A percentile compares a stretch with the other conserved stretches of the same genome.
These are phyloP conservation scores for Drosophila macrothrix DNA, from an alignment of 2,888 invertebrate species.

Conservation along the genomic window DNA sequence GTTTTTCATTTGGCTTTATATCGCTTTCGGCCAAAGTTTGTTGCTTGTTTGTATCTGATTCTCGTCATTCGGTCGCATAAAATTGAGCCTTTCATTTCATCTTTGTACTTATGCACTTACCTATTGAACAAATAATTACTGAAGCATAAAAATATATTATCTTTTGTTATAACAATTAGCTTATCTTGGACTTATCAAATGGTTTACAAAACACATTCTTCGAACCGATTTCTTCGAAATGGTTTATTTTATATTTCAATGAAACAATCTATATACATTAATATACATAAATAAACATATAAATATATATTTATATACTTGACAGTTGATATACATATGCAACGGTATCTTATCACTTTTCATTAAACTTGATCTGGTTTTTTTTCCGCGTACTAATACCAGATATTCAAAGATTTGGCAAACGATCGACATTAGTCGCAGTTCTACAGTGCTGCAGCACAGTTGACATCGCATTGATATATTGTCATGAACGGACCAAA, in stretches of 20 bases:
- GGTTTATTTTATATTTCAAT: background rate
- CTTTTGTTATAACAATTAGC: background rate
- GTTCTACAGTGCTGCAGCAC: conserved; percentile 14
- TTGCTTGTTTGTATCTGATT: conserved; percentile 12
- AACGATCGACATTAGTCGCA: conserved; percentile 11
- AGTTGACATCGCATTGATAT: conserved; percentile 14
- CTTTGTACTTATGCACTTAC: conserved; percentile 8
- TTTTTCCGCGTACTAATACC: background rate
- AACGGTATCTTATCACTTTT: background rate
- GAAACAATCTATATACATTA: background rate
- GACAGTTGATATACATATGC: background rate
- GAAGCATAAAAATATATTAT: background rate
- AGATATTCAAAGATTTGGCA: conserved; percentile 1
- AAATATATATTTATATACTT: background rate
- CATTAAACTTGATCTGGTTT: conserved; percentile 7
- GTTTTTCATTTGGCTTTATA: conserved; percentile 11
- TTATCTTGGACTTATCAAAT: conserved; percentile 1
- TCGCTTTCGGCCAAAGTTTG: conserved; percentile 5
- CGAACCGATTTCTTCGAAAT: background rate
- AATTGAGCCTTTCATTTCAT: background rate
- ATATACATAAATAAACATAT: background rate
- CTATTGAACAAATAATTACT: background rate
- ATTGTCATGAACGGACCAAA: conserved; percentile 8
- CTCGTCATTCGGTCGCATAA: conserved; percentile 7
- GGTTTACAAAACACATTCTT: background rate